A percentile compares a stretch with the other conserved stretches of the same genome.
These are phyloP conservation scores for Lithophane semibrunnea DNA, from an alignment of 2,888 invertebrate genomes.

Conservation along the genomic window DNA sequence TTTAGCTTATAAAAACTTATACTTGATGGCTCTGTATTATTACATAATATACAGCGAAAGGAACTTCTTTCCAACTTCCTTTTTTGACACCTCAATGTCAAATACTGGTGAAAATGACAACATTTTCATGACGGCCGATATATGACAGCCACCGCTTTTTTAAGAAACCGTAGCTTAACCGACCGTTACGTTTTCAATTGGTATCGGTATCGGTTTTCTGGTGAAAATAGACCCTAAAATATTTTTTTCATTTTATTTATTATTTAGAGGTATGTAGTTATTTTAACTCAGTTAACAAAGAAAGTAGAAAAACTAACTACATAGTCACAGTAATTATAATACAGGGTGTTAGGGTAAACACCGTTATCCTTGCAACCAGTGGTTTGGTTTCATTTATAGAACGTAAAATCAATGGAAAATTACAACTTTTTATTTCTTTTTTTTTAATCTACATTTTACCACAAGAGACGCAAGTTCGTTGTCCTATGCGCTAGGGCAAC, in stretches of 20 bases:
- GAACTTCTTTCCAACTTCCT: too few relatives aligned
- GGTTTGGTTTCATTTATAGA: too few relatives aligned
- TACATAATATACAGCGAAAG: too few relatives aligned
- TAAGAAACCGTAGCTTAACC: neutral
- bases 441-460: too few relatives aligned
- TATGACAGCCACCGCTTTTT: neutral
- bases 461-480: too few relatives aligned
- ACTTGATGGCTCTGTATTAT: too few relatives aligned
- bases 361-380: too few relatives aligned
- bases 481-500: too few relatives aligned
- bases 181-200: neutral
- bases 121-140: neutral
- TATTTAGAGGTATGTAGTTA: neutral
- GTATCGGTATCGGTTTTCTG: slow-evolving; percentile 16
- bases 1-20: too few relatives aligned
- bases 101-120: neutral
- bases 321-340: neutral
- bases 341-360: too few relatives aligned
- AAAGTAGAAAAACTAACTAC: neutral
- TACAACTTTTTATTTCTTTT: too few relatives aligned
- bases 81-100: neutral
- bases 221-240: slow-evolving; percentile 30
- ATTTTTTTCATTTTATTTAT: neutral
- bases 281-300: slow-evolving; percentile 14
- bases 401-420: too few relatives aligned